These are phyloP conservation scores for Thaumatotibia leucotreta DNA, from an alignment of 1,140 invertebrate species.

Conservation along the genomic window DNA sequence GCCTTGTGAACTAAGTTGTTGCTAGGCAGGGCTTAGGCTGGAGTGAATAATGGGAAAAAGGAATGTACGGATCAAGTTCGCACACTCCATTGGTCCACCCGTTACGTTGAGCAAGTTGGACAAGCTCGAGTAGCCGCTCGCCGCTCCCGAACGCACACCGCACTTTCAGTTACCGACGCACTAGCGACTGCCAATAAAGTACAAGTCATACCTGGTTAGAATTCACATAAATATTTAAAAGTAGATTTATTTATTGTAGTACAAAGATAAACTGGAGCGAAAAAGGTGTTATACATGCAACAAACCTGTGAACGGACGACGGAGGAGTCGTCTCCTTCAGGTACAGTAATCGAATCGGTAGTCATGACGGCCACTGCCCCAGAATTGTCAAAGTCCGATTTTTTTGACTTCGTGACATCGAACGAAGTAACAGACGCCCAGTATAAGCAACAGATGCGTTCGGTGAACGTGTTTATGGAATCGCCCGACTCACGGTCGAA, in stretches of 20 bases:
- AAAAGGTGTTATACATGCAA: constrained; percentile 41
- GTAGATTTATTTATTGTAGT: constrained; percentile 69
- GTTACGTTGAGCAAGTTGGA: constrained; percentile 45
- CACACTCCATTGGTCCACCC: constrained; percentile 71
- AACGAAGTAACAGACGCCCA: constrained; percentile 81
- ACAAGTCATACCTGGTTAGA: constrained; percentile 72
- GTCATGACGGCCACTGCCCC: constrained; percentile 88
- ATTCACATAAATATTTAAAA: constrained; percentile 61
- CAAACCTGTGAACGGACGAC: constrained; percentile 31
- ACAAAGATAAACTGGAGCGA: constrained; percentile 50
- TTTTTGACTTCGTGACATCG: constrained; percentile 91
- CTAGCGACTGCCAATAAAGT: constrained; percentile 73
- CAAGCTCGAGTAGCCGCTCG: constrained; percentile 49
- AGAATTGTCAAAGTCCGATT: constrained; percentile 86
- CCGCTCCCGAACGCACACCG: constrained; percentile 28
- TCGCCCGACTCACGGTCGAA: constrained; percentile 72
- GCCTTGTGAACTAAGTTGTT: constrained; percentile 41
- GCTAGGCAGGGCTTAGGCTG: constrained; percentile 40
- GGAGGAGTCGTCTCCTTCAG: constrained; percentile 47
- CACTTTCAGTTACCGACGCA: constrained; percentile 68
- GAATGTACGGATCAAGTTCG: constrained; percentile 69
- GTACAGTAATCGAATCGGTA: constrained; percentile 76
- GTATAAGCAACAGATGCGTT: constrained; percentile 80
- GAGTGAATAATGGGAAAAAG: constrained; percentile 74
- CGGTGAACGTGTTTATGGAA: constrained; percentile 79